Evolutionary conservation across 1,140 invertebrate genomes (phyloP), one percentile per base, ranked within the genome.

Genomic region (Zaprionus taronus): DNA sequence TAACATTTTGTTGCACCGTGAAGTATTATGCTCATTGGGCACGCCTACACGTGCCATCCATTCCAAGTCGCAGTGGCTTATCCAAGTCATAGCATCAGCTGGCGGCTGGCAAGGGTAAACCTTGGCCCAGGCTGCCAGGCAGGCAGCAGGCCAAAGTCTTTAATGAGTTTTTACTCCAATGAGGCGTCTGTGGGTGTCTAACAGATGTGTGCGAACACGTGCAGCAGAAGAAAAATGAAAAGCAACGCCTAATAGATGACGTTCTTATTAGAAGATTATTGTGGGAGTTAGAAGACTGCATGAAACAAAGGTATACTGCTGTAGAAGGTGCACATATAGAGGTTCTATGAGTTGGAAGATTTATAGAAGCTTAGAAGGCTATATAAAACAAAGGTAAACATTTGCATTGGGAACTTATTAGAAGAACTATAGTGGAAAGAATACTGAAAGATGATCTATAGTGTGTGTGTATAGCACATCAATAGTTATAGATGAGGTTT

Each of bases 21-120:
- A 89, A 89, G 84, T 61, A 86, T 86, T 85, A 73, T 86, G 80
- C 83, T 83, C 73, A 89, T 81, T 83, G 84, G 78, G 61, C 71
- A 87, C 83, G 83, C 84, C 84, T 80, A 87, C 84, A 75, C 81
- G 85, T 89, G 78, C 81, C 71, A 31, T 58, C 58, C 31, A 6
- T 24, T 17, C 31, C 6, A 49, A n/a, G 26, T 62, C 6, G 9
- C 28, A 31, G 28, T 0, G 12, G 20, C 83, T 81, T 57, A 51
- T 71, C 70, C 65, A 75, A 83, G 81, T 87, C 83, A 84, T 89
- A 84, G 73, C 80, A 89, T 84, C 85, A 53, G 76, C 34, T 14
- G 34, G 31, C 41, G 56, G 51, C 20, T 20, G 14, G 38, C 63
- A 61, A 72, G 58, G 49, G 66, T 69, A 81, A 81, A 81, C 79